phyloP scores from a whole-genome alignment of 2,113 vertebrate genomes.

The Motacilla alba region DNA sequence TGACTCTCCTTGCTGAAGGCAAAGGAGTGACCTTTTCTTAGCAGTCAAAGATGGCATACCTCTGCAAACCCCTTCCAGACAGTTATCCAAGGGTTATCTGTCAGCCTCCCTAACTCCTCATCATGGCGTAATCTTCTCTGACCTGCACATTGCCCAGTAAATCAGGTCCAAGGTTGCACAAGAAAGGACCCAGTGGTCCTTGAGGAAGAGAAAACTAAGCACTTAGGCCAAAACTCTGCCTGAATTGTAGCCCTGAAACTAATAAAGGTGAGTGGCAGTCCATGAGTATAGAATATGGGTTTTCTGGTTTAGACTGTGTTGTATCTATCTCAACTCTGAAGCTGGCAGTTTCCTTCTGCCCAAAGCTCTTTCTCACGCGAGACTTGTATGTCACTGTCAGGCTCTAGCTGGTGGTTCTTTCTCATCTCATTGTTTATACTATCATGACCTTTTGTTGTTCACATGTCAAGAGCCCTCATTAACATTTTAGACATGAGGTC shows the following conservation, averaged over 20 bases:
- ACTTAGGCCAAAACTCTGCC: not conserved
- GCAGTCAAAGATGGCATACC: not conserved
- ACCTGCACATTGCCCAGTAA: not conserved
- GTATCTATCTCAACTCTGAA: not conserved
- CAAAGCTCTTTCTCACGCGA: not conserved
- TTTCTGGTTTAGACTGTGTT: not conserved
- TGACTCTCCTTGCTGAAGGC: slow-evolving; percentile 13
- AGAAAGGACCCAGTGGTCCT: not conserved
- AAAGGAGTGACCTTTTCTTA: slow-evolving; percentile 12
- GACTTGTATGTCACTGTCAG: not conserved
- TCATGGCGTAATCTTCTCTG: not conserved
- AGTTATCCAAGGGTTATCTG: not conserved
- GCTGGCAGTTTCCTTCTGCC: not conserved
- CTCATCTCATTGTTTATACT: slow-evolving; percentile 26
- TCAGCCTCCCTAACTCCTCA: not conserved
- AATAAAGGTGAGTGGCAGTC: not conserved
- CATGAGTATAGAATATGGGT: not conserved
- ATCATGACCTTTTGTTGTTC: slow-evolving; percentile 42
- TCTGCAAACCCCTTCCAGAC: not conserved
- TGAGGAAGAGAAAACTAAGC: not conserved
- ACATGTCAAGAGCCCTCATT: slow-evolving; percentile 34
- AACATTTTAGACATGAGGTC: slow-evolving; percentile 48
- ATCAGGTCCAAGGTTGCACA: not conserved
- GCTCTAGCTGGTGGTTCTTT: not conserved
- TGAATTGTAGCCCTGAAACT: not conserved